phyloP scores from a whole-genome alignment of 2,113 vertebrate species.

The Sterrhoptilus dennistouni region DNA sequence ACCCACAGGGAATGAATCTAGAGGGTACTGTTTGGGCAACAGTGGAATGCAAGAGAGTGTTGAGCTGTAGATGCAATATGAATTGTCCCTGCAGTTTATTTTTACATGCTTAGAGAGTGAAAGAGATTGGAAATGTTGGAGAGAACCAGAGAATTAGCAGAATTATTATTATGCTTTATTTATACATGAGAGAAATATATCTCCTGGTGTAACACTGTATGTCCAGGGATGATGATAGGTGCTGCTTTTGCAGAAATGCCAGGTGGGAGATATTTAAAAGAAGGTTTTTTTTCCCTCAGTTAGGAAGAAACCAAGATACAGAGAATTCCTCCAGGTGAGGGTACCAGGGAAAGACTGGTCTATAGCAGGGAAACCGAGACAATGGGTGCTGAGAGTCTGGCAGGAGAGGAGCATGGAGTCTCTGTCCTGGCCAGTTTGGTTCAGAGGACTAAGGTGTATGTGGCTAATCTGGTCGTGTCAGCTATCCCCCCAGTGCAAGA shows the following conservation, averaged over 20 bases:
- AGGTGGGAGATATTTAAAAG: neutral
- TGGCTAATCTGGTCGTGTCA: neutral
- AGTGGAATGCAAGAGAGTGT: neutral
- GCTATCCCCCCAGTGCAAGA: neutral
- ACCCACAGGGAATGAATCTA: neutral
- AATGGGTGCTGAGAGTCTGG: neutral
- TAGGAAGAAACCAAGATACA: neutral
- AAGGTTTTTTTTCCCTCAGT: neutral
- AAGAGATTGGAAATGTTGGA: neutral
- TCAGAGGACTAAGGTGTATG: neutral
- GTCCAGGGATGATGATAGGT: neutral
- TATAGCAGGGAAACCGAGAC: neutral
- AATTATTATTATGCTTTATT: neutral
- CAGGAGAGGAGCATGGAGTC: neutral
- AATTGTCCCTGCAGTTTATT: conserved; percentile 47
- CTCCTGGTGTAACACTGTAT: neutral
- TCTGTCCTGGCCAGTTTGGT: neutral
- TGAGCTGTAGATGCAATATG: neutral
- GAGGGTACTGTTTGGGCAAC: neutral
- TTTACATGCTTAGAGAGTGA: neutral
- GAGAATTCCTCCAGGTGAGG: neutral
- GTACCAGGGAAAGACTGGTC: neutral
- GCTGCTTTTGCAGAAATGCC: neutral
- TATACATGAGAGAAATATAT: neutral
- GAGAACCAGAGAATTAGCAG: neutral